Conservation (phyloP, 2,797 vertebrate species). For the Halcyon badia region DNA sequence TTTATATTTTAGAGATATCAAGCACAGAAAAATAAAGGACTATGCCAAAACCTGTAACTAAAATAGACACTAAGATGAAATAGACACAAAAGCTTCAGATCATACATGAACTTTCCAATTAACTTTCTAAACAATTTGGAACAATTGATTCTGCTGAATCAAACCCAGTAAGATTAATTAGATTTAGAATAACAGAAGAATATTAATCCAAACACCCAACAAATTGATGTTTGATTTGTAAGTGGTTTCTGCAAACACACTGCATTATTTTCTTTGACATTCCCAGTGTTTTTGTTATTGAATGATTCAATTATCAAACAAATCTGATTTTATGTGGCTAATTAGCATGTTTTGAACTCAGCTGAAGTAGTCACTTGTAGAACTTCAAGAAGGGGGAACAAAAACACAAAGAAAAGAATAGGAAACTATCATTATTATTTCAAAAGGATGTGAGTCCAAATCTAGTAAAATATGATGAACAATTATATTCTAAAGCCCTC, state of each 20-base stretch:
- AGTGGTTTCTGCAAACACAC: slow-evolving; percentile 11
- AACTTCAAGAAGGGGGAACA: not conserved
- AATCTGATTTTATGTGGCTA: slow-evolving; percentile 42
- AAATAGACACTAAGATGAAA: not conserved
- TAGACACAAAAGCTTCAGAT: slow-evolving; percentile 1
- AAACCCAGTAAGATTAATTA: slow-evolving; percentile 58
- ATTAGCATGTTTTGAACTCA: slow-evolving; percentile 49
- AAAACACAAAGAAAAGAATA: not conserved
- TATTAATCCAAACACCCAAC: slow-evolving; percentile 36
- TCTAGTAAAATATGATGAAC: not conserved
- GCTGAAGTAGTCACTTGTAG: not conserved
- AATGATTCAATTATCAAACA: slow-evolving; percentile 60
- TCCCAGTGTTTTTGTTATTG: slow-evolving; percentile 10
- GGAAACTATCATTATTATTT: not conserved
- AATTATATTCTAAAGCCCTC: not conserved
- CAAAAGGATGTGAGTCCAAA: not conserved
- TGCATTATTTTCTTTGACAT: slow-evolving; percentile 50
- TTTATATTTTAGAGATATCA: slow-evolving; percentile 59
- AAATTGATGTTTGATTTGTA: slow-evolving; percentile 58
- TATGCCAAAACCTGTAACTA: slow-evolving; percentile 33
- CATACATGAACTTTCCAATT: not conserved
- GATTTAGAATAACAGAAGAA: slow-evolving; percentile 47
- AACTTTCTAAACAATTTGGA: slow-evolving; percentile 26
- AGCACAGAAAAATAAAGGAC: slow-evolving; percentile 32
- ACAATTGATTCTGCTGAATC: slow-evolving; percentile 36